Percentiles rank a stretch among this genome's conserved stretches.
Evolutionary conservation across 2,888 invertebrate genomes (phyloP).

Genomic region (Eristalis arbustorum): DNA sequence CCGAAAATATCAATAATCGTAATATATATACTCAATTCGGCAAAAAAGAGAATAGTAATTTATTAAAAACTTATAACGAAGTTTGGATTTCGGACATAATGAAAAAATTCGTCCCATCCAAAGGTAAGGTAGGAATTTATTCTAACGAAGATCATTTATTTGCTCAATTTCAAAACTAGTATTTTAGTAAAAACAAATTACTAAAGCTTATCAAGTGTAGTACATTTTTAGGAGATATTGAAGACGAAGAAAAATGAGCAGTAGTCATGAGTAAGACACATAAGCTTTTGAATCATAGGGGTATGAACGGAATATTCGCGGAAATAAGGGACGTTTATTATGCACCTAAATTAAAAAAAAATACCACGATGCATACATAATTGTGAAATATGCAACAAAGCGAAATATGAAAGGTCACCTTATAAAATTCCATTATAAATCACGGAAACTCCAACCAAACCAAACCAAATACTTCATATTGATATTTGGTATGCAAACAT

Average conservation of each 20-base stretch:
- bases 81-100: conserved; percentile 17
- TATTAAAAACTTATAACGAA: conserved; percentile 21
- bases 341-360: conserved; percentile 21
- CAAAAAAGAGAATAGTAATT: conserved; percentile 21
- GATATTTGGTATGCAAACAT: conserved; percentile 30
- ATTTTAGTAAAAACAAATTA: conserved; percentile 35
- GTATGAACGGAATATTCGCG: conserved; percentile 25
- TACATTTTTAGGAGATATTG: conserved; percentile 27
- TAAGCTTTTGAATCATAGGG: conserved; percentile 29
- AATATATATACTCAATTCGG: conserved; percentile 10
- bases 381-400: conserved; percentile 30
- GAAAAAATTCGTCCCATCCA: conserved; percentile 14
- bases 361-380: conserved; percentile 31
- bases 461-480: conserved; percentile 31
- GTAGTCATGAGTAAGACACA: not conserved
- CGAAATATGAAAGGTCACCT: conserved; percentile 28
- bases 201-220: conserved; percentile 24
- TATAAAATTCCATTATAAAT: conserved; percentile 10
- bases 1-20: conserved; percentile 2
- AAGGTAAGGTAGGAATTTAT: conserved; percentile 37
- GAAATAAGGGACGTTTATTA: conserved; percentile 42
- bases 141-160: conserved; percentile 19
- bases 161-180: conserved; percentile 28
- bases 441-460: conserved; percentile 8
- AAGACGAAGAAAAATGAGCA: conserved; percentile 28